Percentiles rank a stretch among this genome's conserved stretches.
Evolutionary conservation across 2,113 vertebrate genomes (phyloP).

Genomic region (Heloderma charlesbogerti): DNA sequence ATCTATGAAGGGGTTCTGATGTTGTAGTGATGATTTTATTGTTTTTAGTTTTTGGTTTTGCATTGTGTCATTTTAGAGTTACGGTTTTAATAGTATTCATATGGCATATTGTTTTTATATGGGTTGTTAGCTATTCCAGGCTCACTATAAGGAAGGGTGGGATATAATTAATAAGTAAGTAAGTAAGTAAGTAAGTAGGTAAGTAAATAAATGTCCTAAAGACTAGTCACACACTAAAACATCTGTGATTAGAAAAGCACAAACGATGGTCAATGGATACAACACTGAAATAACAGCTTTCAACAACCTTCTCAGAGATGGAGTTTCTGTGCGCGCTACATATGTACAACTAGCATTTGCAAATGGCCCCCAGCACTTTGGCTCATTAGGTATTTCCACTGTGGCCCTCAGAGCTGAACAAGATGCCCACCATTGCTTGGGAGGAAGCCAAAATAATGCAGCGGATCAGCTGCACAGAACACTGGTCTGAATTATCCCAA

Average conservation of each 20-base stretch:
- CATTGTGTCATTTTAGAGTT: no score
- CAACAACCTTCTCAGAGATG: no score
- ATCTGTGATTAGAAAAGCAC: background rate
- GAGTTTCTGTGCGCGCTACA: no score
- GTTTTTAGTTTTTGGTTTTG: no score
- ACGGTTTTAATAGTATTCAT: no score
- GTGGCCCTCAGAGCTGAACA: background rate
- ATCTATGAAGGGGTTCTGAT: no score
- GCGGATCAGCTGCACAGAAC: background rate
- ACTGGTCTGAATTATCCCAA: constrained; percentile 24
- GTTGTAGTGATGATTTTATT: no score
- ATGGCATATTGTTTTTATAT: no score
- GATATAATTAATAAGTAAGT: no score
- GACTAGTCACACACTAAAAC: background rate
- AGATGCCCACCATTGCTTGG: background rate
- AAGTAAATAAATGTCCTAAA: background rate
- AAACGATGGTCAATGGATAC: background rate
- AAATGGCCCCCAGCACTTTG: background rate
- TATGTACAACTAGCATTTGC: background rate
- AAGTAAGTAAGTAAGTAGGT: no score
- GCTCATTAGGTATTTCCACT: background rate
- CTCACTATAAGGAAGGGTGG: no score
- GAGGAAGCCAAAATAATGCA: constrained; percentile 2
- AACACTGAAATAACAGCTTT: background rate
- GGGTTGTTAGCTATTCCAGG: no score